Percentiles rank a stretch among this genome's conserved stretches.
Evolutionary conservation across 37 sponge, comb jelly and placozoan genomes (phyloP).

Genomic region (Theonella swinhoei): DNA sequence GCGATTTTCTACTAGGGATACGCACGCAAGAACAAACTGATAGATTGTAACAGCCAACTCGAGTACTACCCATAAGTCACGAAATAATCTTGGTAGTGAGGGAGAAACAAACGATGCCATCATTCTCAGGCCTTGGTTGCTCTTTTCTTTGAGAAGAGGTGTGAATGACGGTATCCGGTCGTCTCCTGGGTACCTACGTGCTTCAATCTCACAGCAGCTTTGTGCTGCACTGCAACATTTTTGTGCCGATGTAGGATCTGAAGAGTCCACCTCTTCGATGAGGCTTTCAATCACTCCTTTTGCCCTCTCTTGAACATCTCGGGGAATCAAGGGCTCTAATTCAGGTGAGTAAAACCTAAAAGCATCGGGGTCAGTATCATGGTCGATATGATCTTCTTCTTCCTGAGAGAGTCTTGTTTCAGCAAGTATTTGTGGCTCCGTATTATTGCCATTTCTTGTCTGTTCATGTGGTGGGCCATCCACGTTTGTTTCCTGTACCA

Average conservation of each 20-base stretch:
- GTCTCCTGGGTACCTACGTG: neutral
- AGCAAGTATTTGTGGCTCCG: too few relatives aligned
- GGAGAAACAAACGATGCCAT: neutral
- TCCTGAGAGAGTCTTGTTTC: too few relatives aligned
- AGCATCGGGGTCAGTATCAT: neutral
- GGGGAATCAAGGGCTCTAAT: neutral
- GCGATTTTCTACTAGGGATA: neutral
- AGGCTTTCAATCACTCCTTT: neutral
- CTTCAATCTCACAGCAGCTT: neutral
- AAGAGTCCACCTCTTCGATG: neutral
- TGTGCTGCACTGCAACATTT: neutral
- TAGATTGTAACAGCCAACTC: constrained; percentile 19
- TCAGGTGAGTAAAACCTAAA: neutral
- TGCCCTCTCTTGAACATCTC: neutral
- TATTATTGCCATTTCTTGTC: too few relatives aligned
- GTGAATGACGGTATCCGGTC: neutral
- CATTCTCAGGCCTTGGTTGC: neutral
- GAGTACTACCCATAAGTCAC: constrained; percentile 13
- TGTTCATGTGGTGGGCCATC: too few relatives aligned
- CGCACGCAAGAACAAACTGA: constrained; percentile 8
- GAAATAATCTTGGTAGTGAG: constrained; percentile 2
- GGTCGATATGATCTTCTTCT: too few relatives aligned
- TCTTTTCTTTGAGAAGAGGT: neutral
- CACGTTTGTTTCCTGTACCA: too few relatives aligned
- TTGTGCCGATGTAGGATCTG: neutral